phyloP scores from a whole-genome alignment of 2,888 invertebrate species.

The Molanna angustata region DNA sequence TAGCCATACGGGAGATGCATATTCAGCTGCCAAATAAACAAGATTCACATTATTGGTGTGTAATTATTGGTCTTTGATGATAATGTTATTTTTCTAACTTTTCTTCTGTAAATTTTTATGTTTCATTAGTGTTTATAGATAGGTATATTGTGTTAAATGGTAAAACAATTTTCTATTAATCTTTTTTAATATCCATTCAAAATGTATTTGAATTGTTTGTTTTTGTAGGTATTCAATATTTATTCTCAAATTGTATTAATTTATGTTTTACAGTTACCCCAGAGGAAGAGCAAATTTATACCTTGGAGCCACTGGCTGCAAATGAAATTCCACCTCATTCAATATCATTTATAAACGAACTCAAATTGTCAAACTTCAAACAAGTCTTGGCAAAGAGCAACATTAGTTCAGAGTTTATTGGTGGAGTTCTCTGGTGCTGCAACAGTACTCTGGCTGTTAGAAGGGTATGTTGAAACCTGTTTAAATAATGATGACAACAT shows the following conservation, averaged over 20 bases:
- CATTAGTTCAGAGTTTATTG: slow-evolving; percentile 82
- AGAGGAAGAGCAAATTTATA: slow-evolving; percentile 60
- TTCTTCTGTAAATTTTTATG: too few relatives aligned
- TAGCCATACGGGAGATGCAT: too few relatives aligned
- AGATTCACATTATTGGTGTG: too few relatives aligned
- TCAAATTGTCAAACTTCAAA: slow-evolving; percentile 90
- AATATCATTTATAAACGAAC: slow-evolving; percentile 88
- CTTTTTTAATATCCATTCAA: too few relatives aligned
- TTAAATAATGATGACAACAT: too few relatives aligned
- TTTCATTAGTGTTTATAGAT: too few relatives aligned
- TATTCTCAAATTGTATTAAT: neutral
- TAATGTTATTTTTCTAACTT: too few relatives aligned
- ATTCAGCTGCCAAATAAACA: too few relatives aligned
- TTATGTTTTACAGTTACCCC: slow-evolving; percentile 43
- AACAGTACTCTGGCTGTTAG: slow-evolving; percentile 87
- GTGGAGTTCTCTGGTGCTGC: slow-evolving; percentile 92
- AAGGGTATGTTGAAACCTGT: slow-evolving; percentile 64
- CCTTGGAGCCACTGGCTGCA: slow-evolving; percentile 62
- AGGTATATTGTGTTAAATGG: too few relatives aligned
- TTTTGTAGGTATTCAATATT: neutral
- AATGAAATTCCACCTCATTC: slow-evolving; percentile 65
- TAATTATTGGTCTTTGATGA: too few relatives aligned
- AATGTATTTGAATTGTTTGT: too few relatives aligned
- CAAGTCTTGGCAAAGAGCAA: slow-evolving; percentile 72
- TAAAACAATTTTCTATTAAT: too few relatives aligned